These are phyloP conservation scores for Holcopasites calliopsidis DNA, from an alignment of 1,140 invertebrate genomes.

Conservation along the genomic window DNA sequence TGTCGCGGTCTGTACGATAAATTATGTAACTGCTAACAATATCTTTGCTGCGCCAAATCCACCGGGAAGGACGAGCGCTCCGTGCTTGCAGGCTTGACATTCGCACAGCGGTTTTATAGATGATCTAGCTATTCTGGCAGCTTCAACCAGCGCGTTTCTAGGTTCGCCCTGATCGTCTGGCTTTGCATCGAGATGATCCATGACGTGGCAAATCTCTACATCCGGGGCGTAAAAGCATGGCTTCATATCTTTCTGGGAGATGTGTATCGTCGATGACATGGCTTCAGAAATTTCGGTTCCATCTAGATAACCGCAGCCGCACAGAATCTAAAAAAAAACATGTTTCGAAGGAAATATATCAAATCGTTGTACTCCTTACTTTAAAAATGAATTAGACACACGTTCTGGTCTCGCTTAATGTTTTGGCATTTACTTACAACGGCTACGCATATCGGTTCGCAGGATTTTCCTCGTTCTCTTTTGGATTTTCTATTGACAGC, in stretches of 20 bases:
- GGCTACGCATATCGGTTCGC: constrained; percentile 29
- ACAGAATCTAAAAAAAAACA: constrained; percentile 77
- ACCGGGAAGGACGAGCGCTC: constrained; percentile 83
- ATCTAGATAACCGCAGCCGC: constrained; percentile 83
- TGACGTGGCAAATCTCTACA: constrained; percentile 78
- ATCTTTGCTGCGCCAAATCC: constrained; percentile 84
- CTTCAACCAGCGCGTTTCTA: constrained; percentile 82
- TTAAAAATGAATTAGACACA: too few species aligned
- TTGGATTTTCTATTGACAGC: not conserved
- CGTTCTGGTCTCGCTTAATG: too few species aligned
- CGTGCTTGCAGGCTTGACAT: constrained; percentile 74
- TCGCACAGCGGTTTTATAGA: constrained; percentile 78
- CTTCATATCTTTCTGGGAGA: constrained; percentile 77
- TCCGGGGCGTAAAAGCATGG: constrained; percentile 83
- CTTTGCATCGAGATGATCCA: constrained; percentile 80
- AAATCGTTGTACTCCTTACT: not conserved
- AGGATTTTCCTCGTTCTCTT: not conserved
- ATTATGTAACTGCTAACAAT: constrained; percentile 78
- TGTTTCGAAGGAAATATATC: not conserved
- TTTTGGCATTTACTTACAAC: constrained; percentile 54
- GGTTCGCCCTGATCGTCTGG: constrained; percentile 47
- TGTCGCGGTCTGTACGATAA: too few species aligned
- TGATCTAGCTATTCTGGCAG: constrained; percentile 82
- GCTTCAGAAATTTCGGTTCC: constrained; percentile 84
- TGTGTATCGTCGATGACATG: constrained; percentile 79